Evolutionary conservation across 2,797 vertebrate genomes (phyloP).

Genomic region (Parauchenoglanis punctatus): DNA sequence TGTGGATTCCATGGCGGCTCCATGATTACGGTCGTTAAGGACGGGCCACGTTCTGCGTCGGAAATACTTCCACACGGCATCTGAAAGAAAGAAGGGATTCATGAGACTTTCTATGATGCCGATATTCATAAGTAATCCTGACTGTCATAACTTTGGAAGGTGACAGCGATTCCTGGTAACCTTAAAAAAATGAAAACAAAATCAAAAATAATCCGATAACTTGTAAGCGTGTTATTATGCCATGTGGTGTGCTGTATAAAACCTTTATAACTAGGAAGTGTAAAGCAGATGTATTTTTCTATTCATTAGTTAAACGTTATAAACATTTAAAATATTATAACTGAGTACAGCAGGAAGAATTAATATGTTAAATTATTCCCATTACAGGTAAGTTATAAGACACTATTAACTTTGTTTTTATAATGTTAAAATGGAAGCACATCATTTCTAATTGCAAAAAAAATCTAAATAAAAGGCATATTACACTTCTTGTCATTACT

Average conservation of each 20-base stretch:
- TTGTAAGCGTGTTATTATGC: background rate
- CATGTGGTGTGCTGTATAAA: background rate
- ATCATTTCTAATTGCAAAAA: background rate
- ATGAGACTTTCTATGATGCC: background rate
- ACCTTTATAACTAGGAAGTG: background rate
- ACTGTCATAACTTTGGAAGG: background rate
- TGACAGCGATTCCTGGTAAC: background rate
- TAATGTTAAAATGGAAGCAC: background rate
- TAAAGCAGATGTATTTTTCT: too few species aligned
- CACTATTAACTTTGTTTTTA: background rate
- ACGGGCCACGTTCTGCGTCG: slow-evolving; percentile 10
- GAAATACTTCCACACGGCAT: background rate
- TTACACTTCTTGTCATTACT: background rate
- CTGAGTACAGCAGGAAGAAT: background rate
- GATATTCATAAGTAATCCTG: background rate
- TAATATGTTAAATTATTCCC: too few species aligned
- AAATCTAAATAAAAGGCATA: too few species aligned
- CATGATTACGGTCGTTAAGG: slow-evolving; percentile 48
- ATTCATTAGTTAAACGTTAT: background rate
- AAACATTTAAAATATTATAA: background rate
- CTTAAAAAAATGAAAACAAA: too few species aligned
- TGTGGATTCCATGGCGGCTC: slow-evolving; percentile 33
- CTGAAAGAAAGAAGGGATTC: slow-evolving; percentile 6
- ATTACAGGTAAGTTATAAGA: background rate
- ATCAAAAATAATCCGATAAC: background rate